Conservation (phyloP, 2,113 vertebrate species). For the Columba livia region DNA sequence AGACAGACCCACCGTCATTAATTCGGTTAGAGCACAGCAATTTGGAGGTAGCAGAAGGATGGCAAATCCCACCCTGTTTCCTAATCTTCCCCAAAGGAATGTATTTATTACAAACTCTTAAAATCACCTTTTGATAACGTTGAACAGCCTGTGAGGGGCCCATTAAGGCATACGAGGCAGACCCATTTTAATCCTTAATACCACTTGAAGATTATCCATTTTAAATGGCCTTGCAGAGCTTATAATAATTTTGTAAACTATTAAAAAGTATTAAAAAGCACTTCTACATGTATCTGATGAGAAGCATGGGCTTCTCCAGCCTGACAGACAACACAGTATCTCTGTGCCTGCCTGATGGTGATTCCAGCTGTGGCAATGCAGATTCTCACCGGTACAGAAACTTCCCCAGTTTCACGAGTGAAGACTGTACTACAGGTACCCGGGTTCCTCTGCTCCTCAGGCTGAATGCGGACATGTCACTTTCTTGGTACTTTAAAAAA, state of each 20-base stretch:
- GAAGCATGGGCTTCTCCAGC: neutral
- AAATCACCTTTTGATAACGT: constrained; percentile 64
- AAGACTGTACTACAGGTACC: neutral
- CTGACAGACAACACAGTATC: neutral
- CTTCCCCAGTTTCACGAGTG: neutral
- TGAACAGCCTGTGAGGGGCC: constrained; percentile 61
- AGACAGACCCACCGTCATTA: constrained; percentile 38
- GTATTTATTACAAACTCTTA: constrained; percentile 59
- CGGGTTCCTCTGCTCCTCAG: neutral
- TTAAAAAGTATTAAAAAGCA: constrained; percentile 55
- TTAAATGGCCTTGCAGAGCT: constrained; percentile 59
- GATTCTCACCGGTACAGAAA: neutral
- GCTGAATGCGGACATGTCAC: neutral
- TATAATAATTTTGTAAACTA: constrained; percentile 62
- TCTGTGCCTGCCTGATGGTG: neutral
- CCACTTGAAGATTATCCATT: constrained; percentile 63
- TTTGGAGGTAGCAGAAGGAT: constrained; percentile 63
- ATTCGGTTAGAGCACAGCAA: constrained; percentile 48
- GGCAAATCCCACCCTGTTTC: constrained; percentile 48
- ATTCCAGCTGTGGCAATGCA: neutral
- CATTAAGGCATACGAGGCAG: constrained; percentile 50
- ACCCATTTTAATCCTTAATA: constrained; percentile 60
- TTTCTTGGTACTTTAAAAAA: neutral
- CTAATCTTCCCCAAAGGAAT: constrained; percentile 59
- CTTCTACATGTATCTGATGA: constrained; percentile 22